These are phyloP conservation scores for Drosophila ezoana DNA, from an alignment of 2,888 invertebrate genomes.

Conservation along the genomic window DNA sequence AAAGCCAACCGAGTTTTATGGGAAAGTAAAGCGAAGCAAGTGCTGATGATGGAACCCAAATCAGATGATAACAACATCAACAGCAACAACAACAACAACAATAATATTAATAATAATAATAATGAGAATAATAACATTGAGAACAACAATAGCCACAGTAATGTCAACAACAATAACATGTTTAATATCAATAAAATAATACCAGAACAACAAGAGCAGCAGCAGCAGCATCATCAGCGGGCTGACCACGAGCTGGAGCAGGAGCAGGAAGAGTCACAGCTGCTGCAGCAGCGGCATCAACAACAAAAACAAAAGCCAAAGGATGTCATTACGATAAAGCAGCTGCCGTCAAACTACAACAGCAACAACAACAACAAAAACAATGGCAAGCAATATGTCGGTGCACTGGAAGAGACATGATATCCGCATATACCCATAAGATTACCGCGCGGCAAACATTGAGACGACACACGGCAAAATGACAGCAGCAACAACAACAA, in stretches of 20 bases:
- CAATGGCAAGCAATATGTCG: slow-evolving; percentile 51
- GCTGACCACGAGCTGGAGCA: slow-evolving; percentile 37
- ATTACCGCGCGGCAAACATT: slow-evolving; percentile 72
- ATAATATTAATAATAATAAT: slow-evolving; percentile 35
- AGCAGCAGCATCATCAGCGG: slow-evolving; percentile 27
- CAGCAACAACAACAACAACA: slow-evolving; percentile 52
- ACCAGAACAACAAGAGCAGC: slow-evolving; percentile 43
- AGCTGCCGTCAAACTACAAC: slow-evolving; percentile 64
- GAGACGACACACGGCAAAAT: slow-evolving; percentile 30
- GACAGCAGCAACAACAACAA: slow-evolving; percentile 5
- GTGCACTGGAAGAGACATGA: slow-evolving; percentile 69
- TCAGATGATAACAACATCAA: slow-evolving; percentile 76
- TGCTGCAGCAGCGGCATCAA: slow-evolving; percentile 42
- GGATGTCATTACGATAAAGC: slow-evolving; percentile 81
- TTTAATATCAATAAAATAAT: slow-evolving; percentile 61
- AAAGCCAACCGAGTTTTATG: slow-evolving; percentile 85
- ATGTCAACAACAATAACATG: slow-evolving; percentile 51
- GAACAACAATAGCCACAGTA: slow-evolving; percentile 29
- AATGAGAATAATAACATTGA: slow-evolving; percentile 52
- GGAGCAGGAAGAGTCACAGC: slow-evolving; percentile 38
- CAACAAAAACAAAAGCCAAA: slow-evolving; percentile 68
- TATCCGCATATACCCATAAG: slow-evolving; percentile 73
- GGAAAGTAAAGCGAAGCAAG: slow-evolving; percentile 85
- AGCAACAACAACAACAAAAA: slow-evolving; percentile 38
- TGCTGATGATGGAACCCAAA: slow-evolving; percentile 80